Conservation (phyloP, 1,140 invertebrate species). For the Rhagoletis pomonella region DNA sequence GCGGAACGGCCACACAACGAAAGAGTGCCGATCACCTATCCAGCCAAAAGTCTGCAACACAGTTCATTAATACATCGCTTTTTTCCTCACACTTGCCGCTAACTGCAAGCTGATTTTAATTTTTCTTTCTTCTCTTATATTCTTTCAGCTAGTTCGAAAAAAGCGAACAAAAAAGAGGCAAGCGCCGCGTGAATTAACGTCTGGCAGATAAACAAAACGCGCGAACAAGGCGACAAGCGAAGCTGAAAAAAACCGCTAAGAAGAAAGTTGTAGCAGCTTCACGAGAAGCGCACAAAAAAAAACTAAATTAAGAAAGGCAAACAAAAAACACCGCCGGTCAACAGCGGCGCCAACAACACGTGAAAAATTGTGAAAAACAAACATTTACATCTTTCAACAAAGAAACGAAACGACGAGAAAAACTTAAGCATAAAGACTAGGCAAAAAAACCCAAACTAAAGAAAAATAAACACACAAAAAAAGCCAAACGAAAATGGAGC, state of each 20-base stretch:
- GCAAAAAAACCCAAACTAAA: background rate
- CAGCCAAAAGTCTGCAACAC: background rate
- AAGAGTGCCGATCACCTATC: background rate
- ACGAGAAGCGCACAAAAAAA: background rate
- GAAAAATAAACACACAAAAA: slow-evolving; percentile 7
- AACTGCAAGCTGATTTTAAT: slow-evolving; percentile 9
- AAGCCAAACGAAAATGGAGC: slow-evolving; percentile 4
- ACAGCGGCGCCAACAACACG: slow-evolving; percentile 15
- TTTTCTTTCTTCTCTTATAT: background rate
- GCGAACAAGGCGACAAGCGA: background rate
- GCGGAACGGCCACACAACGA: background rate
- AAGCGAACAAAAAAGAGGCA: slow-evolving; percentile 12
- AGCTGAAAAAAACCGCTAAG: background rate
- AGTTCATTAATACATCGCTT: background rate
- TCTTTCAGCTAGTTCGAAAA: background rate
- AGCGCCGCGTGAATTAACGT: slow-evolving; percentile 5
- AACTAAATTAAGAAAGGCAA: background rate
- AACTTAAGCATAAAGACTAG: background rate
- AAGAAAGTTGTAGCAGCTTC: background rate
- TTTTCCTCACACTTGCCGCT: background rate
- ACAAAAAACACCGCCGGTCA: background rate
- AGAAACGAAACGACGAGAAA: background rate
- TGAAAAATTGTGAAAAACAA: slow-evolving; percentile 43
- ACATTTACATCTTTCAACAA: slow-evolving; percentile 38
- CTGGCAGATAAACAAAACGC: slow-evolving; percentile 34